phyloP scores from a whole-genome alignment of 2,797 vertebrate species.

The Myripristis murdjan region DNA sequence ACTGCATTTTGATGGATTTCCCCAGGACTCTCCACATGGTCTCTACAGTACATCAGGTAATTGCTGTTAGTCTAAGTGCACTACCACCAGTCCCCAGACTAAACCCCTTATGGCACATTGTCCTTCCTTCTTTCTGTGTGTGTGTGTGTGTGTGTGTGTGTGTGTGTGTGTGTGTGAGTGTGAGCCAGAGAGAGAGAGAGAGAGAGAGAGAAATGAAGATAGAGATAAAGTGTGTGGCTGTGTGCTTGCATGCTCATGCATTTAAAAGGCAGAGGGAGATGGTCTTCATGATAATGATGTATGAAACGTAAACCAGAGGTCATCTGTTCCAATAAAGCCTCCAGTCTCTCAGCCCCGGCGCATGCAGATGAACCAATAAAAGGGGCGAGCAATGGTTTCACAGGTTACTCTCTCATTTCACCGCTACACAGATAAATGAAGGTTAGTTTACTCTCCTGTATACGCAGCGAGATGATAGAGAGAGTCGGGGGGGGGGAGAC shows the following conservation, averaged over 20 bases:
- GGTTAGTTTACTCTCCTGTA: slow-evolving; percentile 42
- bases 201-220: slow-evolving; percentile 52
- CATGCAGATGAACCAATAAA: slow-evolving; percentile 76
- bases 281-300: slow-evolving; percentile 74
- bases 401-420: slow-evolving; percentile 65
- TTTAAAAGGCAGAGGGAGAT: slow-evolving; percentile 64
- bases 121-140: too few relatives aligned
- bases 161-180: too few relatives aligned
- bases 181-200: too few relatives aligned
- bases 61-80: slow-evolving; percentile 80
- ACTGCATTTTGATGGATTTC: slow-evolving; percentile 78
- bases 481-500: neutral
- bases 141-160: too few relatives aligned
- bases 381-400: slow-evolving; percentile 42
- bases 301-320: slow-evolving; percentile 76
- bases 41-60: slow-evolving; percentile 72
- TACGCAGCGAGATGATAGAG: slow-evolving; percentile 31
- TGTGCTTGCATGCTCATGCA: slow-evolving; percentile 14
- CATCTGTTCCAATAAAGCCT: slow-evolving; percentile 77
- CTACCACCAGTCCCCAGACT: slow-evolving; percentile 54
- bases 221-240: slow-evolving; percentile 43
- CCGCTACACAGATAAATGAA: slow-evolving; percentile 40
- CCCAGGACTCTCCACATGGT: slow-evolving; percentile 57
- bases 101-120: slow-evolving; percentile 53
- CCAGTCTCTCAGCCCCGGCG: slow-evolving; percentile 43